These are phyloP conservation scores for Diloba caeruleocephala DNA, from an alignment of 2,888 invertebrate genomes.

Conservation along the genomic window DNA sequence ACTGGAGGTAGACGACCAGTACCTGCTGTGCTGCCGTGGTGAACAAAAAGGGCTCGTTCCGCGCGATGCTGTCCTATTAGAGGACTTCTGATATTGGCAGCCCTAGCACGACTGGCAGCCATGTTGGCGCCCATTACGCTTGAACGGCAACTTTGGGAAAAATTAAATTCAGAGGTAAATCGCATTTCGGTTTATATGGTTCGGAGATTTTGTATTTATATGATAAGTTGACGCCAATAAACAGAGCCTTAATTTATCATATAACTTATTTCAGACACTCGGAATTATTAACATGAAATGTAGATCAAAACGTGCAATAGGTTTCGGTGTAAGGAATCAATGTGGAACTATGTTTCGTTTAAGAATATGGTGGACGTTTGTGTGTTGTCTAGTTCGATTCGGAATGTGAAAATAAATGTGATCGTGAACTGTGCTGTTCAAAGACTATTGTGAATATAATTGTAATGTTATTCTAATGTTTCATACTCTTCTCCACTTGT, in stretches of 20 bases:
- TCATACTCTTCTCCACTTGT: slow-evolving; percentile 59
- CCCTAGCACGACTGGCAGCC: slow-evolving; percentile 83
- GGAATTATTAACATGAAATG: slow-evolving; percentile 26
- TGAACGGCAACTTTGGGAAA: slow-evolving; percentile 54
- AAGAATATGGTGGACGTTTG: slow-evolving; percentile 49
- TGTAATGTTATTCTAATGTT: slow-evolving; percentile 51
- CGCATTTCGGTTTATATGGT: slow-evolving; percentile 17
- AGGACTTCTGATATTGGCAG: slow-evolving; percentile 86
- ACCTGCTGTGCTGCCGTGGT: slow-evolving; percentile 93
- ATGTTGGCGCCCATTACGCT: slow-evolving; percentile 78
- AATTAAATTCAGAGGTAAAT: slow-evolving; percentile 33
- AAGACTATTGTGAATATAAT: slow-evolving; percentile 70
- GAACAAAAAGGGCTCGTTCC: slow-evolving; percentile 94
- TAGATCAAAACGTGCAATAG: slow-evolving; percentile 46
- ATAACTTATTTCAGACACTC: not conserved
- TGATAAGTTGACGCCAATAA: slow-evolving; percentile 13
- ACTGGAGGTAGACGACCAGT: slow-evolving; percentile 93
- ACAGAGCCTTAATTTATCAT: slow-evolving; percentile 12
- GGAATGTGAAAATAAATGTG: slow-evolving; percentile 52
- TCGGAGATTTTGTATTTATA: slow-evolving; percentile 7
- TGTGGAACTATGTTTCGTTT: slow-evolving; percentile 38
- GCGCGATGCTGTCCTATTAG: slow-evolving; percentile 90
- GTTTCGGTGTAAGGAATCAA: slow-evolving; percentile 34
- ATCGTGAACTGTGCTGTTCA: slow-evolving; percentile 60
- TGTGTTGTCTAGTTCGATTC: slow-evolving; percentile 54